A percentile compares a stretch with the other conserved stretches of the same genome.
phyloP scores from a whole-genome alignment of 2,888 invertebrate species.

The Thera britannica region DNA sequence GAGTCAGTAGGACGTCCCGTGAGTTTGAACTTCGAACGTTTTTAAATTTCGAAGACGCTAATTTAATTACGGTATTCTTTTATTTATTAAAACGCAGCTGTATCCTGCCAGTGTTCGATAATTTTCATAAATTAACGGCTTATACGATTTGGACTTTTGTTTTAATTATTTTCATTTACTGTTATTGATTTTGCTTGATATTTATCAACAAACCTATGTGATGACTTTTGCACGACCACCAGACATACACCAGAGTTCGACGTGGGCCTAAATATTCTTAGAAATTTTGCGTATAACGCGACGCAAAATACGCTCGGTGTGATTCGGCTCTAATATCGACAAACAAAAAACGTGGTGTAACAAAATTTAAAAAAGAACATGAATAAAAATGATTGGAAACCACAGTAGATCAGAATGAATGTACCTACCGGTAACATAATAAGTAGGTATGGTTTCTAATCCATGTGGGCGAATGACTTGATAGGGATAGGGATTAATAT shows the following conservation, averaged over 20 bases:
- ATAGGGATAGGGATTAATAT: slow-evolving; percentile 66
- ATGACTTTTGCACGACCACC: no score
- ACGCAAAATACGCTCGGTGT: not conserved
- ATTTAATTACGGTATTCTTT: slow-evolving; percentile 78
- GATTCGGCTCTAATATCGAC: not conserved
- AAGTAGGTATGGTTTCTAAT: slow-evolving; percentile 49
- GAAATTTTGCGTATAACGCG: not conserved
- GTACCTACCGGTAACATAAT: slow-evolving; percentile 35
- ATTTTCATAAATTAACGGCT: slow-evolving; percentile 69
- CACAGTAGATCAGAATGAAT: slow-evolving; percentile 23
- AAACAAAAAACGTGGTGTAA: not conserved
- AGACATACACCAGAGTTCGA: no score
- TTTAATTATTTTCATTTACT: slow-evolving; percentile 44
- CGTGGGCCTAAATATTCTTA: no score
- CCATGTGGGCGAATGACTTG: slow-evolving; percentile 63
- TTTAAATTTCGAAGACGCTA: slow-evolving; percentile 78
- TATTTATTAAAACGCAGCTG: slow-evolving; percentile 68
- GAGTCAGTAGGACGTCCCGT: slow-evolving; percentile 59
- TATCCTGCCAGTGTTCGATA: slow-evolving; percentile 70
- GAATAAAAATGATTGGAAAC: slow-evolving; percentile 31
- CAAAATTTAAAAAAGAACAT: slow-evolving; percentile 1
- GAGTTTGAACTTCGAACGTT: slow-evolving; percentile 57
- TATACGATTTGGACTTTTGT: slow-evolving; percentile 47
- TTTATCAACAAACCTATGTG: no score
- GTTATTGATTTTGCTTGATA: slow-evolving; percentile 30